phyloP scores from a whole-genome alignment of 2,888 invertebrate genomes.

The Silvanus unidentatus region DNA sequence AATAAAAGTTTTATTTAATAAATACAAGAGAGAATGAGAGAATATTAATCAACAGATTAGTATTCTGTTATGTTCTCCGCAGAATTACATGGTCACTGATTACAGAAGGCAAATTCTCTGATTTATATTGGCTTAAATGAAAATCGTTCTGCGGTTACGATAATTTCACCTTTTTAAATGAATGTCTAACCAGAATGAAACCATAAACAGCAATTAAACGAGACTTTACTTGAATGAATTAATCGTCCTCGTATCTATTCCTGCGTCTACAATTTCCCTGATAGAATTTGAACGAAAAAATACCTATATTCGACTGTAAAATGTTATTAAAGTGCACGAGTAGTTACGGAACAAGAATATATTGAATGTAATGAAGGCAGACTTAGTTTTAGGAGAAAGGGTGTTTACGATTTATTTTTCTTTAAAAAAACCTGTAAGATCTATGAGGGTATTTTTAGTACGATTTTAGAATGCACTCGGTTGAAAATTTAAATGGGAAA shows the following conservation, averaged over 20 bases:
- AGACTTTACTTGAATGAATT: too few relatives aligned
- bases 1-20: too few relatives aligned
- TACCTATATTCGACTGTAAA: too few relatives aligned
- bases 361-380: conserved; percentile 1
- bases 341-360: conserved; percentile 1
- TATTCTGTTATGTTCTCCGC: conserved; percentile 1
- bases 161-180: not conserved
- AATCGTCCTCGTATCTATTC: too few relatives aligned
- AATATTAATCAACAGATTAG: conserved; percentile 3
- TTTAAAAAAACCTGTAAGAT: conserved; percentile 5
- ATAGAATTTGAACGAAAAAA: too few relatives aligned
- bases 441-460: not conserved
- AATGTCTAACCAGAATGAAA: not conserved
- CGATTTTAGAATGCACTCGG: conserved; percentile 2
- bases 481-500: conserved; percentile 4
- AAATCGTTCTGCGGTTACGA: not conserved
- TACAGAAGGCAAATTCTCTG: conserved; percentile 2
- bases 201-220: too few relatives aligned
- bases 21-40: not conserved
- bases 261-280: too few relatives aligned
- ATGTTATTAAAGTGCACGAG: too few relatives aligned
- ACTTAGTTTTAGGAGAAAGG: not conserved
- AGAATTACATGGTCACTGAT: conserved; percentile 3
- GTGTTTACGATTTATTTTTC: conserved; percentile 4
- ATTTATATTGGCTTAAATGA: conserved; percentile 1